Evolutionary conservation across 2,113 vertebrate species (phyloP), one percentile per base, ranked within the genome.

Genomic region (Hemiprocne comata): DNA sequence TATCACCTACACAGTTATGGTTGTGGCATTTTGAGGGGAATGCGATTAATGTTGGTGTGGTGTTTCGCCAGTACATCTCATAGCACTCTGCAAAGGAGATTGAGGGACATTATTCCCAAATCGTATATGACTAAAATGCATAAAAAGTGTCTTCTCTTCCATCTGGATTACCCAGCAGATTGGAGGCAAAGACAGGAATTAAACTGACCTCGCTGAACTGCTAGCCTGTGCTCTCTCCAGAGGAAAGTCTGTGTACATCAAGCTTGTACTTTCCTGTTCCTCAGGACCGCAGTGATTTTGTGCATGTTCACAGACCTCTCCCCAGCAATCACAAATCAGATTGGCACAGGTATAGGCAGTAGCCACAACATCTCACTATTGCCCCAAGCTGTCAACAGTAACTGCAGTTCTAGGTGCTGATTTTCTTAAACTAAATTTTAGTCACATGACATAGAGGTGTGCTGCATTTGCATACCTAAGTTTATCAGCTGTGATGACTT

Each of bases 11-110:
- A 1, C 51, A 70, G 71, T 33, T 40, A 25, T 75, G 61, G 75
- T 42, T 91, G 55, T 82, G 58, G 76, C 71, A 29, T 87, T 88
- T 93, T 94, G 73, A 93, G 62, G 71, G 54, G 34, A 77, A 53
- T 73, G 31, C 31, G 74, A 9, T 65, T 81, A 93, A 85, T 66
- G 70, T 90, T 73, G 28, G 42, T 31, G 8, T 53, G 48, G 11
- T 69, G 11, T 75, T 84, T 74, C 26, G 7, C 74, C 53, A 64
- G 69, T 64, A 57, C 69, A 44, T 75, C 40, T 92, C 7, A 2
- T 11, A 40, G 34, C 33, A 33, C 33, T 79, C 74, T 70, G 17
- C 25, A 55, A 67, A 90, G 38, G 64, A 81, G 48, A 34, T 67
- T 51, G 61, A 83, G 64, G 66, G 60, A 60, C 11, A 3, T 36